Conservation (phyloP, 2,888 invertebrate species). For the Amiota communis region DNA sequence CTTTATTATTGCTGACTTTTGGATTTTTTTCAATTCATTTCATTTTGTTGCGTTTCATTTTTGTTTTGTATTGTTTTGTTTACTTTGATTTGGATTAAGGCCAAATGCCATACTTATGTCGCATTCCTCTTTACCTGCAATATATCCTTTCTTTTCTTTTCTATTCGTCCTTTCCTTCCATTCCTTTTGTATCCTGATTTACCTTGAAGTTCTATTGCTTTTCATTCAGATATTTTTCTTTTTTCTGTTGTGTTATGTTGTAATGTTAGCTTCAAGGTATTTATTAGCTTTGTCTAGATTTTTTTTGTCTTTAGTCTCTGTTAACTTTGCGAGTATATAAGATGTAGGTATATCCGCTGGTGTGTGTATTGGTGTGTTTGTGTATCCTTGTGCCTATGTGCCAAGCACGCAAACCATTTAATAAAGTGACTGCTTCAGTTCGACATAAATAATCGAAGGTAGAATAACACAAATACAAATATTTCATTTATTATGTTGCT, state of each 20-base stretch:
- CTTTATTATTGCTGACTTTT: slow-evolving; percentile 15
- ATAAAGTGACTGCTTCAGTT: slow-evolving; percentile 51
- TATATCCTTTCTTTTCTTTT: too few relatives aligned
- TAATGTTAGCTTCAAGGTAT: slow-evolving; percentile 63
- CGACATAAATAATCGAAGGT: slow-evolving; percentile 5
- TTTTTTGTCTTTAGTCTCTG: slow-evolving; percentile 45
- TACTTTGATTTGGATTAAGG: slow-evolving; percentile 64
- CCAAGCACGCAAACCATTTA: slow-evolving; percentile 55
- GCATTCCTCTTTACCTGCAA: too few relatives aligned
- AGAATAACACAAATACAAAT: slow-evolving; percentile 15
- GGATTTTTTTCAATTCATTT: too few relatives aligned
- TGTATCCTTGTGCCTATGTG: not conserved
- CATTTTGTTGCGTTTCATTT: not conserved
- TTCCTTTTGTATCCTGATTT: too few relatives aligned
- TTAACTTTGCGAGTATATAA: not conserved
- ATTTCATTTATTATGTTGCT: not conserved
- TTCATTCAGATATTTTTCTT: too few relatives aligned
- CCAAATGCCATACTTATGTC: slow-evolving; percentile 4
- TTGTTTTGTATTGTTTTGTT: slow-evolving; percentile 45
- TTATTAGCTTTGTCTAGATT: slow-evolving; percentile 38
- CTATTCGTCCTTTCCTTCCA: too few relatives aligned
- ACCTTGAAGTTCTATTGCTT: too few relatives aligned
- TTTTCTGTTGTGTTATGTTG: slow-evolving; percentile 48
- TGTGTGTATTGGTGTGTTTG: slow-evolving; percentile 47
- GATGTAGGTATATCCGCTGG: slow-evolving; percentile 4